Evolutionary conservation across 2,797 vertebrate genomes (phyloP), one percentile per base, ranked within the genome.

Genomic region (Lindbergichthys nudifrons): DNA sequence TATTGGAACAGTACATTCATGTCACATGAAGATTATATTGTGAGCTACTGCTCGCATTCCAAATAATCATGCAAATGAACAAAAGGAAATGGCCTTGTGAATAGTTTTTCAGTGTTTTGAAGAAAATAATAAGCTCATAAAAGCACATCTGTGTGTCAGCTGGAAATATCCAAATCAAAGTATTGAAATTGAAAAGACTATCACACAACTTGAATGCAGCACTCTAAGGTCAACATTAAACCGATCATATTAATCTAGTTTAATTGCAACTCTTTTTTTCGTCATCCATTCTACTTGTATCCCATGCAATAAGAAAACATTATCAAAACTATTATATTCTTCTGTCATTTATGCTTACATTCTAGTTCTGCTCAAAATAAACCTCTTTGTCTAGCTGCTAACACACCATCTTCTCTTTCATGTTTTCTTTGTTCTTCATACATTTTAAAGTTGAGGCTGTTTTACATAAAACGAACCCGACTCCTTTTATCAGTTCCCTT

Each of bases 401-500:
- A 23, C 9, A 52, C 41, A 50, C 2, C 36, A 52, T 19, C 18
- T 16, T 23, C 21, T 42, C 2, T 10, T 10, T 36, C 2, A 41
- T 62, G 42, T 48, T 72, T 62, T 47, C 15, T 58, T 65, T 72
- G 1, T 41, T 64, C 48, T 52, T 47, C 18, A 23, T 52, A 10
- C 15, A 18, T 53, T 68, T 57, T 7, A 53, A 63, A 52, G 3
- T 46, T 43, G 3, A 50, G 1, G 42, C 26, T 47, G 11, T 43
- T 32, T 65, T 43, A 30, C 0, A 0, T 18, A 47, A 59, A 71
- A 14, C 15, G 6, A 65, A 54, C 10, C 21, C 13, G 1, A 18
- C 10, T n/a, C 10, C 0, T 39, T 50, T 63, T 23, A 19, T 57
- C 4, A 39, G 1, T 18, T 51, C 3, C 10, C 8, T 59, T 58